These are phyloP conservation scores for Anoplophora glabripennis DNA, from an alignment of 1,140 invertebrate species.

Conservation along the genomic window DNA sequence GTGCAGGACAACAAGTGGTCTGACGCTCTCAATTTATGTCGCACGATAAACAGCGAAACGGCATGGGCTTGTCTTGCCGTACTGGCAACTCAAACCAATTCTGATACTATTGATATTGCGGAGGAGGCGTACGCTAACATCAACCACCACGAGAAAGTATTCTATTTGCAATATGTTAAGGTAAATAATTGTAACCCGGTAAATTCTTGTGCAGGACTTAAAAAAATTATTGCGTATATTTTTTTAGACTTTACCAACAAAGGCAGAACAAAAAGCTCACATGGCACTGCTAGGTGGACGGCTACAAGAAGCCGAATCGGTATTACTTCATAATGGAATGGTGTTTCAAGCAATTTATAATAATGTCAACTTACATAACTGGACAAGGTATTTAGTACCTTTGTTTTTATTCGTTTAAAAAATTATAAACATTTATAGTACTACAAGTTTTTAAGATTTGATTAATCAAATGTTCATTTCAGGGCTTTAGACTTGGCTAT, in stretches of 20 bases:
- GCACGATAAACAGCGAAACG: slow-evolving; percentile 76
- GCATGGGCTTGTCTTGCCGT: slow-evolving; percentile 90
- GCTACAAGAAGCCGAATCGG: slow-evolving; percentile 75
- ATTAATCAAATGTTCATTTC: slow-evolving; percentile 27
- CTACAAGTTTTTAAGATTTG: not conserved
- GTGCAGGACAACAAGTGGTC: slow-evolving; percentile 65
- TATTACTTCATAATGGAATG: slow-evolving; percentile 75
- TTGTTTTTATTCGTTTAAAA: slow-evolving; percentile 15
- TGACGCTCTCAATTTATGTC: slow-evolving; percentile 74
- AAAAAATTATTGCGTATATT: slow-evolving; percentile 5
- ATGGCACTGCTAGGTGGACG: slow-evolving; percentile 78
- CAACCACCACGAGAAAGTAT: slow-evolving; percentile 86
- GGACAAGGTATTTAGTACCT: slow-evolving; percentile 62
- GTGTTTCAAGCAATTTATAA: slow-evolving; percentile 74
- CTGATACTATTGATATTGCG: slow-evolving; percentile 69
- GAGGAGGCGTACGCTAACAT: slow-evolving; percentile 94
- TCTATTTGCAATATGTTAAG: slow-evolving; percentile 83
- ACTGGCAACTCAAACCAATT: slow-evolving; percentile 74
- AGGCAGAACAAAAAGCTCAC: slow-evolving; percentile 70
- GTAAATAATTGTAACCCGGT: slow-evolving; percentile 43
- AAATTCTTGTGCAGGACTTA: no score
- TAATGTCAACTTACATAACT: slow-evolving; percentile 81
- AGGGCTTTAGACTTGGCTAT: slow-evolving; percentile 82
- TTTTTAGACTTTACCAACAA: slow-evolving; percentile 53
- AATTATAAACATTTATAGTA: not conserved